A percentile compares a stretch with the other conserved stretches of the same genome.
Conservation (phyloP, 2,113 vertebrate genomes). For the Protomyctophum bolini region DNA sequence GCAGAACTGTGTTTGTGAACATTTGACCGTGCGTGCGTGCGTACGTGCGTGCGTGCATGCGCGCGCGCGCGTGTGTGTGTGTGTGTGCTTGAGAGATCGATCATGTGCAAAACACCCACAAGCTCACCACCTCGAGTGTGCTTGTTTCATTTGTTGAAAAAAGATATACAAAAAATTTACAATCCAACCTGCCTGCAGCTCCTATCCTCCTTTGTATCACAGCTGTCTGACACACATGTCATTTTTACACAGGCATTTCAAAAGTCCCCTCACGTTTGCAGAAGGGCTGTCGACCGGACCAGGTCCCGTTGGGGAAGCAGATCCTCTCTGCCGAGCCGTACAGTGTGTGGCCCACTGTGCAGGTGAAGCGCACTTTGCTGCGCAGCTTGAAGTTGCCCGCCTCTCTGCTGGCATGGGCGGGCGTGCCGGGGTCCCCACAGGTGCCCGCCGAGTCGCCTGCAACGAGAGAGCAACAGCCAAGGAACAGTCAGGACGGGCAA, state of each 20-base stretch:
- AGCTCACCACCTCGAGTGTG: neutral
- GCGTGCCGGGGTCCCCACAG: slow-evolving; percentile 95
- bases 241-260: slow-evolving; percentile 14
- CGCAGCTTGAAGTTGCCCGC: slow-evolving; percentile 91
- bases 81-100: neutral
- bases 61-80: neutral
- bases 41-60: neutral
- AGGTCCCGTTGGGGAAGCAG: slow-evolving; percentile 93
- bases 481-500: slow-evolving; percentile 39
- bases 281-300: slow-evolving; percentile 94
- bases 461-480: slow-evolving; percentile 48
- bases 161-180: no score
- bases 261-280: slow-evolving; percentile 89
- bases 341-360: slow-evolving; percentile 88
- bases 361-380: slow-evolving; percentile 90
- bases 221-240: slow-evolving; percentile 1
- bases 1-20: slow-evolving; percentile 25
- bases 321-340: slow-evolving; percentile 93
- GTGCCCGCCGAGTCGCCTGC: slow-evolving; percentile 86
- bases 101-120: neutral
- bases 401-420: slow-evolving; percentile 91
- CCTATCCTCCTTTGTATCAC: neutral
- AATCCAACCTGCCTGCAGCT: neutral
- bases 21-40: slow-evolving; percentile 17
- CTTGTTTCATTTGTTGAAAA: no score